A percentile compares a stretch with the other conserved stretches of the same genome.
Conservation (phyloP, 2,113 vertebrate genomes). For the Lycocorax pyrrhopterus region DNA sequence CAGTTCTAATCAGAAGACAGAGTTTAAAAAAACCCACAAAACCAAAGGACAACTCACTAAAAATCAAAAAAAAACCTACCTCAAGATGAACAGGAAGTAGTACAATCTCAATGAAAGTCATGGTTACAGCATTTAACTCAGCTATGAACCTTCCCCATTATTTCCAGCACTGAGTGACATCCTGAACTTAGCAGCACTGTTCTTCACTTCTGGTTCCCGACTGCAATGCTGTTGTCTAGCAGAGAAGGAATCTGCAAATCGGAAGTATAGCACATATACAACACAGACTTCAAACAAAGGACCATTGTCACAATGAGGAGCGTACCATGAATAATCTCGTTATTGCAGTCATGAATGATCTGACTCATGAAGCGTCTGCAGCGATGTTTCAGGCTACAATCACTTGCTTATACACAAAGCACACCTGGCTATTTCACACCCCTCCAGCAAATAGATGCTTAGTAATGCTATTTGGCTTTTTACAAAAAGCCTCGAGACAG, state of each 20-base stretch:
- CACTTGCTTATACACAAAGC: background rate
- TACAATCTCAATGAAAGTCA: background rate
- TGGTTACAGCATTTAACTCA: background rate
- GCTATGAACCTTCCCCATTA: background rate
- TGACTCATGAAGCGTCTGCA: background rate
- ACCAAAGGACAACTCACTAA: background rate
- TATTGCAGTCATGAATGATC: background rate
- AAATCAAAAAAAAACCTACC: background rate
- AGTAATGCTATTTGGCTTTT: background rate
- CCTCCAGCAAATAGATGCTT: background rate
- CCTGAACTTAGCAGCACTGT: background rate
- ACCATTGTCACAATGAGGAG: background rate
- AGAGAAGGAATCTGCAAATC: background rate
- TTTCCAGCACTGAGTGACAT: conserved; percentile 12
- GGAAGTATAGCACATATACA: background rate
- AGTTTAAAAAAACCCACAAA: background rate
- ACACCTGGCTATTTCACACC: background rate
- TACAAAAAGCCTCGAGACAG: background rate
- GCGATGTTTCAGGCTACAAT: background rate
- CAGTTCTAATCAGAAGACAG: background rate
- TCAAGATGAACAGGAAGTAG: background rate
- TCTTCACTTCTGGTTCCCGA: background rate
- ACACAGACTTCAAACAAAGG: background rate
- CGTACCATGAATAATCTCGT: background rate
- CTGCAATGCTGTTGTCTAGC: background rate